Base-by-base conservation (phyloP, 2,113 vertebrate species). In the Megalops atlanticus region DNA sequence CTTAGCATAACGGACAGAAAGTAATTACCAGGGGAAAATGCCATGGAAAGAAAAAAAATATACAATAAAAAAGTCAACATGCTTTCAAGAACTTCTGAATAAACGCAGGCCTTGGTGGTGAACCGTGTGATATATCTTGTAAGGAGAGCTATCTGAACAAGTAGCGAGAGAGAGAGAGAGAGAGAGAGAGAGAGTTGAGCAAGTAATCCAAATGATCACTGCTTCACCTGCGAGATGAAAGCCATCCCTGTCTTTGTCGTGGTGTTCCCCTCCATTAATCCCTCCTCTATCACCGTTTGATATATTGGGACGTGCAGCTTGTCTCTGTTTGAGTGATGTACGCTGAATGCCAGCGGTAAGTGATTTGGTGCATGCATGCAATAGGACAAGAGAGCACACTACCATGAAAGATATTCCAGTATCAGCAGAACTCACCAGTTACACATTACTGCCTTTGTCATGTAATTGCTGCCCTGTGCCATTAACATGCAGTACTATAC, bases 191-290 rank as follows among this genome's bases (percentile, higher is more conserved):
- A 76, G 43, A 52, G 21, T 43, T 18, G 70, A 76, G 10, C n/a
- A 31, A 31, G 11, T 31, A 64, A 31, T 64, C 58, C 58, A 64
- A 27, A 64, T 64, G 31, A 64, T 64, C 58, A 27, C 24, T 27
- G 58, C 58, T n/a, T 64, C 58, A 64, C 58, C 58, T 64, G 58
- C 58, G 31, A 64, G 58, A 64, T 64, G n/a, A 64, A 64, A 64
- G 58, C 58, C n/a, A n/a, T 2, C 18, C 24, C 24, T 4, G 18
- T 58, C 52, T 58, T 58, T 58, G 52, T 58, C 52, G 6, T n/a
- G 52, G 21, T 58, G 21, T 49, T 54, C 49, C 18, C 49, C 24
- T 64, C n/a, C 58, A 64, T 27, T 27, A 64, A 64, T 27, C 58
- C 31, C n/a, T 64, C 24, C 31, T 64, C n/a, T 11, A 10, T 64